Conservation (phyloP, 2,888 invertebrate genomes). For the Agonopterix alstromeriana region DNA sequence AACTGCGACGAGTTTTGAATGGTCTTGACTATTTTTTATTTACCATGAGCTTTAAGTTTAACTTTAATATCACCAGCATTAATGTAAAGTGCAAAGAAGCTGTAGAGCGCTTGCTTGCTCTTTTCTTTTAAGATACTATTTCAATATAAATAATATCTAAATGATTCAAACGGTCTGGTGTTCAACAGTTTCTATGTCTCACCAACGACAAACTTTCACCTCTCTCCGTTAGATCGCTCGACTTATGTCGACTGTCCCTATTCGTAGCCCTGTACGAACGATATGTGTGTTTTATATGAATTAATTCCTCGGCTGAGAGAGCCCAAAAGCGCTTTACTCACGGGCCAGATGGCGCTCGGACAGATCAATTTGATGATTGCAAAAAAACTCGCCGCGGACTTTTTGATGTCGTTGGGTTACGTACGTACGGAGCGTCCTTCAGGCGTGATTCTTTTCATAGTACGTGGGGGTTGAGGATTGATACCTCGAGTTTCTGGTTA, state of each 20-base stretch:
- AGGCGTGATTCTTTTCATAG: constrained; percentile 34
- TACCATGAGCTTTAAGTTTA: no score
- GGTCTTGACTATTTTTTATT: no score
- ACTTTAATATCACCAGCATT: no score
- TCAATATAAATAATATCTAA: no score
- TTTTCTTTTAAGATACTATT: no score
- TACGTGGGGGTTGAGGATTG: constrained; percentile 15
- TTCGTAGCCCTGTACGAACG: constrained; percentile 31
- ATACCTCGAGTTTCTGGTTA: constrained; percentile 4
- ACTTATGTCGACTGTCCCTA: constrained; percentile 22
- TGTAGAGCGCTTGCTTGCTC: no score
- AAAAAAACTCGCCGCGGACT: constrained; percentile 60
- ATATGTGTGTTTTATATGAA: constrained; percentile 72
- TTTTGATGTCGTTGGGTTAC: constrained; percentile 59
- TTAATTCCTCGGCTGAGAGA: constrained; percentile 71
- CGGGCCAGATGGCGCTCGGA: constrained; percentile 73
- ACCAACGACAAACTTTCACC: no score
- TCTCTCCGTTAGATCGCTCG: no score
- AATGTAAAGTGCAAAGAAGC: no score
- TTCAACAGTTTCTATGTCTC: no score
- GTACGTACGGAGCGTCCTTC: constrained; percentile 26
- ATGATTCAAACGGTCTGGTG: no score
- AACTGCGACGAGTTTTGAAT: no score
- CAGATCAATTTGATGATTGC: constrained; percentile 76
- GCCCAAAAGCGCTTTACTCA: constrained; percentile 68